Evolutionary conservation across 2,888 invertebrate species (phyloP).

Genomic region (Drosophila kokeensis): DNA sequence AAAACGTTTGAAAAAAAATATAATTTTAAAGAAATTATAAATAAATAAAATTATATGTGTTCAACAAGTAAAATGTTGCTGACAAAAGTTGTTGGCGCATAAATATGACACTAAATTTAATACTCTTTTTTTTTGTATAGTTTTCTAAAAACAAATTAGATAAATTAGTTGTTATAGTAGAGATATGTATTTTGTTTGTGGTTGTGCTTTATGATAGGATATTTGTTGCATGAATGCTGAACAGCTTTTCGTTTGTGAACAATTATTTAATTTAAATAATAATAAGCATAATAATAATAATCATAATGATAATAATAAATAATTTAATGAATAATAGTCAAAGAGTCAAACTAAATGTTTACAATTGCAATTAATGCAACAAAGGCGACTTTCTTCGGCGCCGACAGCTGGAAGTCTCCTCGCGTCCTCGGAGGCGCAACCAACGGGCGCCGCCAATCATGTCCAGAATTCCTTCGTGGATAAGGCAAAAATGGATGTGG

Average conservation of each 20-base stretch:
- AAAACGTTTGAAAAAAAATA: conserved; percentile 29
- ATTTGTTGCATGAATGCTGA: conserved; percentile 34
- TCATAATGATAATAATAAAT: conserved; percentile 61
- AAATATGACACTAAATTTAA: conserved; percentile 85
- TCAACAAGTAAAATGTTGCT: conserved; percentile 47
- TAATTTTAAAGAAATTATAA: conserved; percentile 42
- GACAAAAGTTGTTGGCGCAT: conserved; percentile 38
- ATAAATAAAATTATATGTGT: conserved; percentile 28
- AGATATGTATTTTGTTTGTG: conserved; percentile 43
- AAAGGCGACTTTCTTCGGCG: conserved; percentile 82
- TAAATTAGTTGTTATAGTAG: conserved; percentile 43
- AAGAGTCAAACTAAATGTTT: conserved; percentile 6
- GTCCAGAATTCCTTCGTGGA: conserved; percentile 54
- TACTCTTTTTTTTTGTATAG: conserved; percentile 74
- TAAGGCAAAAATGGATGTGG: conserved; percentile 76
- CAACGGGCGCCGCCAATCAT: conserved; percentile 81
- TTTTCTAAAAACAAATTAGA: conserved; percentile 40
- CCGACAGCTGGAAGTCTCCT: conserved; percentile 85
- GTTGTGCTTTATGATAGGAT: conserved; percentile 50
- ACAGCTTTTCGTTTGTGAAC: conserved; percentile 55
- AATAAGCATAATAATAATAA: conserved; percentile 51
- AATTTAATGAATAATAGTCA: conserved; percentile 59
- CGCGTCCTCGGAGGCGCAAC: conserved; percentile 84
- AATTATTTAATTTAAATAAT: conserved; percentile 61
- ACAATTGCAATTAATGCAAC: background rate